Conservation (phyloP, 2,113 vertebrate genomes). For the Boleophthalmus pectinirostris region DNA sequence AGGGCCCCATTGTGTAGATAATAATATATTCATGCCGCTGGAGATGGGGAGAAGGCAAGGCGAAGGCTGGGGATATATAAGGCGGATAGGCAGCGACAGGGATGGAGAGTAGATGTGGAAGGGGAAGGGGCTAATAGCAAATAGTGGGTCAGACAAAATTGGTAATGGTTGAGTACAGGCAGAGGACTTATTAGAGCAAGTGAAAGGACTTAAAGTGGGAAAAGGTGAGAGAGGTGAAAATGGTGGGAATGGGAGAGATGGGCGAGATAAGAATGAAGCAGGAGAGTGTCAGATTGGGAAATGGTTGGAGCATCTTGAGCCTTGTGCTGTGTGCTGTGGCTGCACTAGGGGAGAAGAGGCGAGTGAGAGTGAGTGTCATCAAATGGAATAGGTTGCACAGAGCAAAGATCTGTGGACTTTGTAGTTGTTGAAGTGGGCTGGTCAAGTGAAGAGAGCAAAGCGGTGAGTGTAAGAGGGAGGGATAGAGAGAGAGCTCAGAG, state of each 20-base stretch:
- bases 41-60: slow-evolving; percentile 97
- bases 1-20: slow-evolving; percentile 96
- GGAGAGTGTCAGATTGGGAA: slow-evolving; percentile 50
- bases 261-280: slow-evolving; percentile 54
- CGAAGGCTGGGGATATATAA: slow-evolving; percentile 78
- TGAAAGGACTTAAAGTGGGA: slow-evolving; percentile 55
- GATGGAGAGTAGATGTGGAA: slow-evolving; percentile 83
- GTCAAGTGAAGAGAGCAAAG: slow-evolving; percentile 65
- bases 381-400: slow-evolving; percentile 49
- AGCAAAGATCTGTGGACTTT: slow-evolving; percentile 42
- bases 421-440: slow-evolving; percentile 57
- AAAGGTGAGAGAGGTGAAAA: slow-evolving; percentile 56
- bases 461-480: slow-evolving; percentile 38
- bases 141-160: slow-evolving; percentile 65
- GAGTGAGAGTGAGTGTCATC: slow-evolving; percentile 43
- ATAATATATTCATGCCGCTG: slow-evolving; percentile 99
- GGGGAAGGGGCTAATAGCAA: slow-evolving; percentile 74
- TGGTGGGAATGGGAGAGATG: slow-evolving; percentile 41
- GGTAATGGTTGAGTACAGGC: slow-evolving; percentile 63
- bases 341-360: slow-evolving; percentile 33
- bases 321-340: slow-evolving; percentile 58
- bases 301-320: slow-evolving; percentile 55
- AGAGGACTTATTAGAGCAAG: slow-evolving; percentile 58
- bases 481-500: slow-evolving; percentile 19
- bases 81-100: slow-evolving; percentile 86